Conservation (phyloP, 2,113 vertebrate species). For the Podilymbus podiceps region DNA sequence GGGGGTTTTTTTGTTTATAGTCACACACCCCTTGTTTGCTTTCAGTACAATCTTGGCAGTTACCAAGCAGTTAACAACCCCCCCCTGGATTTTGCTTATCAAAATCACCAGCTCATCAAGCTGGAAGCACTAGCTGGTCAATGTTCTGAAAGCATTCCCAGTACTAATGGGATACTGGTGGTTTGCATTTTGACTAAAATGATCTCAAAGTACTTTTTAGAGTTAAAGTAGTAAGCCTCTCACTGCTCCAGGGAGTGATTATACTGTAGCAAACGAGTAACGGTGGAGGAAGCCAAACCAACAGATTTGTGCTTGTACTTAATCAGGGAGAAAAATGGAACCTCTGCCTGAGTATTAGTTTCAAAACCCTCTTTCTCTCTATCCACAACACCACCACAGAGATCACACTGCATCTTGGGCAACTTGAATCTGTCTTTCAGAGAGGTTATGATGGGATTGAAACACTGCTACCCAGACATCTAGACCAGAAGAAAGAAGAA, state of each 20-base stretch:
- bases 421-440: background rate
- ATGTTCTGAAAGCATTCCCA: background rate
- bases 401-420: background rate
- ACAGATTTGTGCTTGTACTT: background rate
- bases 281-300: background rate
- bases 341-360: background rate
- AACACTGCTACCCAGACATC: background rate
- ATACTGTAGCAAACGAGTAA: background rate
- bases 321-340: background rate
- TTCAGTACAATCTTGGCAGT: background rate
- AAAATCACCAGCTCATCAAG: background rate
- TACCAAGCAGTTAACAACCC: background rate
- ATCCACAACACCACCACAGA: background rate
- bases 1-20: background rate
- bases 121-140: background rate
- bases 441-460: background rate
- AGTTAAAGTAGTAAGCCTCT: background rate
- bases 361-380: background rate
- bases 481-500: background rate
- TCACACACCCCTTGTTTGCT: background rate
- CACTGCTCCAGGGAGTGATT: background rate
- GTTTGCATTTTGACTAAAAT: constrained; percentile 3
- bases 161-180: background rate
- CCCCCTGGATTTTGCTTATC: background rate
- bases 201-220: background rate